A percentile compares a stretch with the other conserved stretches of the same genome.
phyloP scores from a whole-genome alignment of 1,140 invertebrate genomes.

The Habropoda laboriosa region DNA sequence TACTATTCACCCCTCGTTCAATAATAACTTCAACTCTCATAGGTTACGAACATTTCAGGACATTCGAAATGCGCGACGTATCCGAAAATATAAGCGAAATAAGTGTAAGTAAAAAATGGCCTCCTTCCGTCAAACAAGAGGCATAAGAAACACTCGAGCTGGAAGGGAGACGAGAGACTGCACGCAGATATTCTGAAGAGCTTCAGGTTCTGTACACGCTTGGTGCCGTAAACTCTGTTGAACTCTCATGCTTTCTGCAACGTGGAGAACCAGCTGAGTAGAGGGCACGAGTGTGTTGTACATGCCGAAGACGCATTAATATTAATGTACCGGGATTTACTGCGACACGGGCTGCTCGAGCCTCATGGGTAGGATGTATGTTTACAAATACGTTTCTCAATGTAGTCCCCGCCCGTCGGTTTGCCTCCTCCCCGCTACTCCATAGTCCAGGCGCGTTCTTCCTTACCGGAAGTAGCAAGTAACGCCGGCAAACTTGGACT shows the following conservation, averaged over 20 bases:
- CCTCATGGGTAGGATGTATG: conserved; percentile 63
- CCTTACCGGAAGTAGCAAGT: conserved; percentile 60
- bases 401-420: conserved; percentile 12
- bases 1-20: too few relatives aligned
- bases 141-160: neutral
- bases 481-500: conserved; percentile 62
- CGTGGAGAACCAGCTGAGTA: conserved; percentile 29
- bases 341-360: conserved; percentile 66
- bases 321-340: conserved; percentile 76
- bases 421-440: neutral
- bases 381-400: conserved; percentile 72
- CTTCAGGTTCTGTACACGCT: conserved; percentile 50
- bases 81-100: neutral
- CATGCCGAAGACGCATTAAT: conserved; percentile 76
- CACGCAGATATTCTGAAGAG: conserved; percentile 57
- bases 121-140: neutral
- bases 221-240: conserved; percentile 61
- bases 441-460: conserved; percentile 41
- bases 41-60: too few relatives aligned
- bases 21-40: too few relatives aligned
- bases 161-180: conserved; percentile 2
- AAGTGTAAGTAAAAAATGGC: neutral
- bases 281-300: conserved; percentile 45
- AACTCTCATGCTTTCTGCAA: conserved; percentile 64
- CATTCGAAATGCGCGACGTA: neutral